Conservation (phyloP, 2,888 invertebrate genomes). For the Mayetiola destructor region DNA sequence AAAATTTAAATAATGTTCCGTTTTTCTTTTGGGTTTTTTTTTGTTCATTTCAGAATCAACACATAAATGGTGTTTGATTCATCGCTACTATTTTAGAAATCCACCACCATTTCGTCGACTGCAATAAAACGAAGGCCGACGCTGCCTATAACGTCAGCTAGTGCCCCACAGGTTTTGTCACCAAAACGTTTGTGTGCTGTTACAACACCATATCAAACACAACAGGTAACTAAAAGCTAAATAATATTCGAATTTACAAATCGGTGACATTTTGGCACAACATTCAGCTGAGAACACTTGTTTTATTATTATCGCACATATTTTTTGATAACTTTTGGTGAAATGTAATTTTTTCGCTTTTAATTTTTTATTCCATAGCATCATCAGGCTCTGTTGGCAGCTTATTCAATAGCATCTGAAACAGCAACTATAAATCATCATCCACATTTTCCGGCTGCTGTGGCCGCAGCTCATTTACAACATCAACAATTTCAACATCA, state of each 20-base stretch:
- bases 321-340: no score
- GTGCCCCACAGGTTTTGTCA: constrained; percentile 38
- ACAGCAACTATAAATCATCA: constrained; percentile 7
- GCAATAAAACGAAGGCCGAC: constrained; percentile 39
- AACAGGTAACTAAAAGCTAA: neutral
- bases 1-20: neutral
- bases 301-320: no score
- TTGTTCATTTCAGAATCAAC: constrained; percentile 14
- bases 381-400: constrained; percentile 14
- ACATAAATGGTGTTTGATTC: constrained; percentile 16
- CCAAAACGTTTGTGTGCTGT: constrained; percentile 37
- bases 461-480: constrained; percentile 23
- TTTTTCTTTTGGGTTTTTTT: neutral
- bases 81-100: constrained; percentile 26
- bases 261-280: no score
- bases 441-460: constrained; percentile 23
- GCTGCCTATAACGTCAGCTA: constrained; percentile 39
- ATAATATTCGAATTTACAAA: no score
- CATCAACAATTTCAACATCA: constrained; percentile 31
- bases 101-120: constrained; percentile 39
- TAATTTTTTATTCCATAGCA: neutral
- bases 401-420: constrained; percentile 18
- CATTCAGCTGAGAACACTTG: no score
- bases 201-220: constrained; percentile 23
- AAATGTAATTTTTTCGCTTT: no score